Evolutionary conservation across 1,140 invertebrate species (phyloP), one percentile per base, ranked within the genome.

Genomic region (Hyphantria cunea): DNA sequence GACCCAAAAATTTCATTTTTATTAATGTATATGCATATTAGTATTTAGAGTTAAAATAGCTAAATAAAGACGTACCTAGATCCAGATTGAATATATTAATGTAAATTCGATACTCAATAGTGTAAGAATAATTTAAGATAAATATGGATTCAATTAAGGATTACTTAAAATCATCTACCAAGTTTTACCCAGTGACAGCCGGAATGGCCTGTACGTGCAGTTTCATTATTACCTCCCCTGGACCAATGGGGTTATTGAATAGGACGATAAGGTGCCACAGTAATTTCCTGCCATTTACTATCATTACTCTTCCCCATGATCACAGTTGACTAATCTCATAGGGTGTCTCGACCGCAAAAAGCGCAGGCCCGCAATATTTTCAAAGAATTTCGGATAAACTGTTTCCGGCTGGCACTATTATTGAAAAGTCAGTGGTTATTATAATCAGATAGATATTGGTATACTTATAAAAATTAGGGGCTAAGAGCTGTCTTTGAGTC

Each of bases 231-330:
- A 74, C 68, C 81, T 72, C 79, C 82, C 81, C 72, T 65, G 50
- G 67, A 68, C 75, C 80, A 78, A 81, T 76, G 74, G 78, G 74
- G 77, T 87, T 86, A 90, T 90, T 90, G 84, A 90, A 89, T 90
- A 72, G 74, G 58, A 82, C 80, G 84, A 88, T 90, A 90, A 90
- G 87, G 84, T 83, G 76, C 71, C 78, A 72, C 78, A 64, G 86
- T 90, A 86, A 90, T 90, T 90, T 90, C 86, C 84, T 84, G 78
- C 80, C 84, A 90, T 90, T 90, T 87, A 80, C 78, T 73, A 82
- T 75, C 87, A 89, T 90, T 87, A 83, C 82, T 86, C 82, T 82
- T 80, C 69, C 73, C 76, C 75, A 75, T 84, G 80, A 88, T 84
- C 84, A 79, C n/a, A 11, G 14, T 10, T 31, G 47, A 8, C 52